These are phyloP conservation scores for Arge pagana DNA, from an alignment of 2,888 invertebrate genomes.

Conservation along the genomic window DNA sequence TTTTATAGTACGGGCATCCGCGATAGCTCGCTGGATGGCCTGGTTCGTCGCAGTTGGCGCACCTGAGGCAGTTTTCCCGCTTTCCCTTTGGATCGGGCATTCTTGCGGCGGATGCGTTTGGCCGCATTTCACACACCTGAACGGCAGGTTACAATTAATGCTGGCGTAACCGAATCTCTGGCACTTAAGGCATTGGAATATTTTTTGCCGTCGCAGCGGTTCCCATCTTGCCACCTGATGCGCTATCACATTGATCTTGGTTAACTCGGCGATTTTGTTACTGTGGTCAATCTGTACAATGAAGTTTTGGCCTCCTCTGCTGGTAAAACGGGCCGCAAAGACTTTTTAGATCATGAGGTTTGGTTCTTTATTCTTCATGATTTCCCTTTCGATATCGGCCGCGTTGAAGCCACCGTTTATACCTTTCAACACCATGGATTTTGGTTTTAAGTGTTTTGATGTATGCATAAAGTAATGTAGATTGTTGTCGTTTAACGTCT, in stretches of 20 bases:
- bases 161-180: neutral
- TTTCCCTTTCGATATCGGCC: neutral
- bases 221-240: neutral
- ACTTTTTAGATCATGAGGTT: neutral
- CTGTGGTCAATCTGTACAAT: neutral
- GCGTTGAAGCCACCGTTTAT: neutral
- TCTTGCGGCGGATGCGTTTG: neutral
- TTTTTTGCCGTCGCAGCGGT: neutral
- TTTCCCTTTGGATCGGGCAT: neutral
- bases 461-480: neutral
- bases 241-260: neutral
- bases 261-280: neutral
- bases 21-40: conserved; percentile 1
- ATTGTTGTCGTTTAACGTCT: too few relatives aligned
- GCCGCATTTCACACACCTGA: conserved; percentile 3
- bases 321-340: neutral
- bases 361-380: neutral
- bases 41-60: neutral
- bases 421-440: neutral
- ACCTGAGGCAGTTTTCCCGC: neutral
- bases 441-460: neutral
- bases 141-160: neutral
- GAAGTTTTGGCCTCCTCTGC: neutral
- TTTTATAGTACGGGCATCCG: too few relatives aligned
- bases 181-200: conserved; percentile 1